phyloP scores from a whole-genome alignment of 2,797 vertebrate genomes.

The Tragelaphus oryx region DNA sequence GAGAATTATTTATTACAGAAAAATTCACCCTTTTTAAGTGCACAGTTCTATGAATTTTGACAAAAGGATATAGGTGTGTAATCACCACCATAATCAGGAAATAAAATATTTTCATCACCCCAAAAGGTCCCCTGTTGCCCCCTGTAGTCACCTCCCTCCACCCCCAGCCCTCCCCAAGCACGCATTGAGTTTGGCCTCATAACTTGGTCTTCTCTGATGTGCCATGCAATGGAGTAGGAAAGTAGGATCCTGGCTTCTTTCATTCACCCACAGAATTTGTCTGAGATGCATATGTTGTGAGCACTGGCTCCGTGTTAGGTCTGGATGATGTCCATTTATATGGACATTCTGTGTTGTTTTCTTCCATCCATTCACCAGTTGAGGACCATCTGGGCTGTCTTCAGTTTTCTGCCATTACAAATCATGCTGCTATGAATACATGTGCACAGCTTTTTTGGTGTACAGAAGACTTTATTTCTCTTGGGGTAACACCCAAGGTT shows the following conservation, averaged over 20 bases:
- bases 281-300: neutral
- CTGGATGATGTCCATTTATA: too few relatives aligned
- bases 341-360: neutral
- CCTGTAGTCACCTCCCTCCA: neutral
- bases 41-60: neutral
- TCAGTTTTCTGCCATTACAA: fast-evolving
- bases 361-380: neutral
- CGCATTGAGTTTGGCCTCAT: fast-evolving
- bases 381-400: neutral
- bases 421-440: too few relatives aligned
- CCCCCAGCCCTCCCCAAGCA: neutral
- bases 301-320: neutral
- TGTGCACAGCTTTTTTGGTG: neutral
- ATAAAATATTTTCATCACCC: neutral
- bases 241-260: too few relatives aligned
- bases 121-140: fast-evolving
- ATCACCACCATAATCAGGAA: neutral
- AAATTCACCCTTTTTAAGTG: neutral
- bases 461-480: neutral
- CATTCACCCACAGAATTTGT: neutral
- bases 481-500: neutral
- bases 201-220: neutral
- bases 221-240: neutral
- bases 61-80: neutral
- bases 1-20: neutral